Conservation (phyloP, 2,888 invertebrate species). For the Deilephila porcellus region DNA sequence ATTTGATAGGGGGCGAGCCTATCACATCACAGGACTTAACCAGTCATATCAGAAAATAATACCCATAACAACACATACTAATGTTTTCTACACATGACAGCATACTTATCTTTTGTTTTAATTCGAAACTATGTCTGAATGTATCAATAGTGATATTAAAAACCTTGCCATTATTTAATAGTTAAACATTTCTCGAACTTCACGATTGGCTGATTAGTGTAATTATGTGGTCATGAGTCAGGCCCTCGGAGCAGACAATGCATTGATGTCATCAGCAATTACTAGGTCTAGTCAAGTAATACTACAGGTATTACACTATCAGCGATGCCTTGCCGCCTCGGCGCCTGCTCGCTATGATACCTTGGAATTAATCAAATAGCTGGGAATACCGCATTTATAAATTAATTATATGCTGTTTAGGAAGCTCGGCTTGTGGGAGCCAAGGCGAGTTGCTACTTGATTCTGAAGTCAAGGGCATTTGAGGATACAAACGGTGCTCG, state of each 20-base stretch:
- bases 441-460: background rate
- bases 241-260: conserved; percentile 22
- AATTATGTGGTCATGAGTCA: conserved; percentile 8
- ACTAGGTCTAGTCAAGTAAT: background rate
- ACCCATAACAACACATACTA: no score
- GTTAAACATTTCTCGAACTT: background rate
- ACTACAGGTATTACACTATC: background rate
- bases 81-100: no score
- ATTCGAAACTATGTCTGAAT: no score
- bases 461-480: no score
- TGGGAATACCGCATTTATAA: background rate
- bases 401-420: background rate
- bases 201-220: background rate
- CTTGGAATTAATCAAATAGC: conserved; percentile 19
- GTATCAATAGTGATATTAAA: no score
- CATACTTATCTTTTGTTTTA: no score
- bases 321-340: background rate
- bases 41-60: no score
- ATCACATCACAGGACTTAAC: no score
- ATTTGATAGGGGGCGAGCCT: no score
- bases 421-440: background rate
- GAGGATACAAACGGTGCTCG: no score
- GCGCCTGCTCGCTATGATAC: background rate
- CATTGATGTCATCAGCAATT: conserved; percentile 21
- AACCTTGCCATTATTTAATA: no score